Percentiles rank a stretch among this genome's conserved stretches.
These are phyloP conservation scores for Itoplectis maculator DNA, from an alignment of 2,888 invertebrate genomes.

Conservation along the genomic window DNA sequence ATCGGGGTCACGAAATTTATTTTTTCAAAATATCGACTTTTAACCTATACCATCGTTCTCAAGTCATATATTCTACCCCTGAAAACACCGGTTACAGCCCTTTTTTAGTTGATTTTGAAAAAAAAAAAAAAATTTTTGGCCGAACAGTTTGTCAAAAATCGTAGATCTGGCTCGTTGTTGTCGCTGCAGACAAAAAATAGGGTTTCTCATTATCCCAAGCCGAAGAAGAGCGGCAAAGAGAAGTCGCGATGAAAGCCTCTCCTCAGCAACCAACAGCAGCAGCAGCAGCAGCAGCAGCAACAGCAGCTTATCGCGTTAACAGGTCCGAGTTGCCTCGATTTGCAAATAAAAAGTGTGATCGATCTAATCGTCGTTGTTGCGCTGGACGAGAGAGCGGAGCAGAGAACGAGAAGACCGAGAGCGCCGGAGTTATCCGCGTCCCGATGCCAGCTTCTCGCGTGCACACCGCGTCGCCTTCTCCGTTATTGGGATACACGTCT, in stretches of 20 bases:
- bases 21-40: too few species aligned
- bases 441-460: conserved; percentile 30
- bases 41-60: too few species aligned
- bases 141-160: too few species aligned
- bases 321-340: conserved; percentile 49
- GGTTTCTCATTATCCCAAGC: not conserved
- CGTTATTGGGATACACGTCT: too few species aligned
- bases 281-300: conserved; percentile 13
- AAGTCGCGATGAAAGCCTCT: conserved; percentile 4
- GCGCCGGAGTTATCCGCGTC: conserved; percentile 1
- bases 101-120: too few species aligned
- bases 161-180: too few species aligned
- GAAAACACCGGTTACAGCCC: too few species aligned
- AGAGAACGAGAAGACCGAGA: not conserved
- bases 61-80: too few species aligned
- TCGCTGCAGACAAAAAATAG: not conserved
- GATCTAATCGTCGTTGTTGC: conserved; percentile 63
- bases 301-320: conserved; percentile 65
- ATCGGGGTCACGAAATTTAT: too few species aligned
- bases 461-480: not conserved
- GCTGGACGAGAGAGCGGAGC: conserved; percentile 12
- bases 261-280: not conserved
- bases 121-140: too few species aligned
- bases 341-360: conserved; percentile 49
- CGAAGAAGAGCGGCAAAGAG: not conserved